phyloP scores from a whole-genome alignment of 2,113 vertebrate genomes.

The Pterocles burchelli region DNA sequence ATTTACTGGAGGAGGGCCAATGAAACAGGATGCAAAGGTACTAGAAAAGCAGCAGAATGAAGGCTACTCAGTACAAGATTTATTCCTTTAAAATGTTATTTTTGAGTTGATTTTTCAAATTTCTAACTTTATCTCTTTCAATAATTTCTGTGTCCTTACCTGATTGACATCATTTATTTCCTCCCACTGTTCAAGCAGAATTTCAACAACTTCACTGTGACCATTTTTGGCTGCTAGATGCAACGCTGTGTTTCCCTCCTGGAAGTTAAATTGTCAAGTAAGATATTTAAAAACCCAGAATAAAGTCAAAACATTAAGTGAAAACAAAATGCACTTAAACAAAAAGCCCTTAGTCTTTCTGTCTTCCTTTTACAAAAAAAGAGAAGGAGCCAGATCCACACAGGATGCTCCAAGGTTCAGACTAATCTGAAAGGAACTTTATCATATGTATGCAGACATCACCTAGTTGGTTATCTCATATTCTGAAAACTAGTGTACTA shows the following conservation, averaged over 20 bases:
- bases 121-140: not conserved
- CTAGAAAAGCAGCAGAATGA: not conserved
- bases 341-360: not conserved
- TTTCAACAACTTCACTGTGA: slow-evolving; percentile 73
- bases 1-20: not conserved
- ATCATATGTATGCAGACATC: not conserved
- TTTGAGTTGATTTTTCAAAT: not conserved
- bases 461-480: not conserved
- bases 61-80: not conserved
- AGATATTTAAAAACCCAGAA: not conserved
- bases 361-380: not conserved
- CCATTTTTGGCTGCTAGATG: slow-evolving; percentile 87
- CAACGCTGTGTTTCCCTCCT: slow-evolving; percentile 89
- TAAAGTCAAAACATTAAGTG: not conserved
- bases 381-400: not conserved
- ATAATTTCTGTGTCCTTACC: slow-evolving; percentile 63
- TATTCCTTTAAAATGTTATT: not conserved
- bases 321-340: not conserved
- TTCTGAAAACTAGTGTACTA: not conserved
- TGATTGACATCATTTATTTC: slow-evolving; percentile 82
- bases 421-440: not conserved
- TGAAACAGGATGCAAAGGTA: not conserved
- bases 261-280: slow-evolving; percentile 13
- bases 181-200: slow-evolving; percentile 81
- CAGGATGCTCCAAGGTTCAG: not conserved